Evolutionary conservation across 1,140 invertebrate species (phyloP).

Genomic region (Campodea augens): DNA sequence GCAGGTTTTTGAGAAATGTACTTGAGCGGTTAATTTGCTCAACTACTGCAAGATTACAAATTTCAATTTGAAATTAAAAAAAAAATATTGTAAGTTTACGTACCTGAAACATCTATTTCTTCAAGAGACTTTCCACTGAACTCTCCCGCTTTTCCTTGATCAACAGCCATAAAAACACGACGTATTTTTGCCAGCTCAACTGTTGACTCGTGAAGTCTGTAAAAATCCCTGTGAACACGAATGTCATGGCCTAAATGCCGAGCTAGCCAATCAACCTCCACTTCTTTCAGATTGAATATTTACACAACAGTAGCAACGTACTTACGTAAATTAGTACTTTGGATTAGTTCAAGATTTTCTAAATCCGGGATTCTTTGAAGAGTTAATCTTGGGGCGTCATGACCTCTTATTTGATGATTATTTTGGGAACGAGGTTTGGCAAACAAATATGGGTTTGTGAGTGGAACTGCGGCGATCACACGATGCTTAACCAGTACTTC

Average conservation of each 20-base stretch:
- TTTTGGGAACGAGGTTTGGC: not conserved
- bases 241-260: not conserved
- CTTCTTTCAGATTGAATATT: not conserved
- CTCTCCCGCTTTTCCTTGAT: no score
- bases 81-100: no score
- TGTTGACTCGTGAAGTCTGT: not conserved
- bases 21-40: no score
- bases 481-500: not conserved
- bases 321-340: not conserved
- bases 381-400: not conserved
- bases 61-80: no score
- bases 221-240: not conserved
- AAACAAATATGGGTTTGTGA: not conserved
- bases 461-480: not conserved
- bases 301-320: not conserved
- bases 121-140: no score
- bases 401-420: not conserved
- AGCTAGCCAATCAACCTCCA: not conserved
- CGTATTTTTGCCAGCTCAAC: not conserved
- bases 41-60: no score
- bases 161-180: not conserved
- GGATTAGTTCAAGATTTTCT: not conserved
- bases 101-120: no score
- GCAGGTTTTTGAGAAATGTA: no score
- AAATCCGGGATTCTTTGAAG: not conserved